Evolutionary conservation across 1,140 invertebrate genomes (phyloP), one percentile per base, ranked within the genome.

Genomic region (Lordiphosa stackelbergi): DNA sequence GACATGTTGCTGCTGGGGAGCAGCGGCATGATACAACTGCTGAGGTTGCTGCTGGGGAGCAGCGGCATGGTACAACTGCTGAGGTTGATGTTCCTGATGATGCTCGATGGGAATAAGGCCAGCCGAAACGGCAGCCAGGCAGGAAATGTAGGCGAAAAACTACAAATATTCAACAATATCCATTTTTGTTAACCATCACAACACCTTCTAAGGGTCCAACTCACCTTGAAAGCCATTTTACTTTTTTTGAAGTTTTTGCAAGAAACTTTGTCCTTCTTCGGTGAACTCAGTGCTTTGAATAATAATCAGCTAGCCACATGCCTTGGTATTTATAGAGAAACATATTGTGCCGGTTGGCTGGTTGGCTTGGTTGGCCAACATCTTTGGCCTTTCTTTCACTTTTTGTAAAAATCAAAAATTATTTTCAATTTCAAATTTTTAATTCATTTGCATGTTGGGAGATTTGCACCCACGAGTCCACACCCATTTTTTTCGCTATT

Each of bases 141-240:
- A 62, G 11, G 68, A 75, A 51, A 72, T 56, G 35, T 83, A 28
- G 12, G 77, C 59, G 12, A 83, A 12, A 28, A 81, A 57, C 75
- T 81, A 51, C 10, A 24, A 13, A 7, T 24, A 10, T 6, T 7
- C 1, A 5, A 7, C 7, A 12, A 22, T 12, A 10, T 31, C 6
- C 6, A 8, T 31, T 31, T 31, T 31, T 8, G 2, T 28, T 8
- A 31, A 8, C 28, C 28, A 31, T 31, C 5, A 31, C 24, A 2
- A 8, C 28, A 8, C 28, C 28, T 5, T 31, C 28, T 31, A 8
- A 31, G 28, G 28, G 28, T 31, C 2, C 7, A 9, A 60, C 66
- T 74, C 38, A 86, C 85, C 85, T 86, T 86, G 85, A 85, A 86
- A 60, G 85, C 69, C 85, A 86, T 86, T 81, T 69, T 65, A 63